Base-by-base conservation (phyloP, 2,113 vertebrate species). In the Plotosus lineatus region DNA sequence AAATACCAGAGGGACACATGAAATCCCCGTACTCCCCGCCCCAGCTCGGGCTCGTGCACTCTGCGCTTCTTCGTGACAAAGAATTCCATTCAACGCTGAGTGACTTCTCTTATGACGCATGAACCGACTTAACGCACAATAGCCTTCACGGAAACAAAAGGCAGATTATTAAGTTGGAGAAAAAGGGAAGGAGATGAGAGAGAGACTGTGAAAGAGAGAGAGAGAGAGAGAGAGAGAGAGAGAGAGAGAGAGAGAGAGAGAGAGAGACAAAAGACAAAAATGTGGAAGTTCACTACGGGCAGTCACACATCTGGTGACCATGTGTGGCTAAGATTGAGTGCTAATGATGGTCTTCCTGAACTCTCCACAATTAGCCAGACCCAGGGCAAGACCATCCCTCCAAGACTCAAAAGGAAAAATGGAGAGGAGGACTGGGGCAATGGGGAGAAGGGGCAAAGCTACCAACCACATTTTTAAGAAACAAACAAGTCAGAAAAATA, bases 311-410 rank as follows among this genome's bases (percentile, higher is more conserved):
- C 97, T 99, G 97, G 96, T 93, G 88, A 90, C 94, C 97, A 98
- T 96, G 95, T 98, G 97, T 95, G 95, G 93, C 88, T 58, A 89
- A 91, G 90, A 88, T 87, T 87, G 86, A 91, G 94, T 92, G 94
- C 93, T 98, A 97, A 98, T 97, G 95, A 96, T 95, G 96, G 95
- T 94, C 96, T 98, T 96, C 95, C 95, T 96, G 94, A 95, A 93
- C 84, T 90, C 93, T 90, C 93, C 90, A 93, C 95, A 96, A 96
- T 97, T 97, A 97, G 95, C 94, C 92, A 94, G 91, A 94, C 93
- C 93, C 72, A 65, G 61, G 68, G 81, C 74, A 60, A 51, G 36
- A 79, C 69, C 55, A 74, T 85, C 84, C 58, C 48, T 77, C 55
- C 44, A 48, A 2, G n/a, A 60, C 46, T n/a, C 69, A 73, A 42